These are phyloP conservation scores for Karalla daura DNA, from an alignment of 2,797 vertebrate genomes.

Conservation along the genomic window DNA sequence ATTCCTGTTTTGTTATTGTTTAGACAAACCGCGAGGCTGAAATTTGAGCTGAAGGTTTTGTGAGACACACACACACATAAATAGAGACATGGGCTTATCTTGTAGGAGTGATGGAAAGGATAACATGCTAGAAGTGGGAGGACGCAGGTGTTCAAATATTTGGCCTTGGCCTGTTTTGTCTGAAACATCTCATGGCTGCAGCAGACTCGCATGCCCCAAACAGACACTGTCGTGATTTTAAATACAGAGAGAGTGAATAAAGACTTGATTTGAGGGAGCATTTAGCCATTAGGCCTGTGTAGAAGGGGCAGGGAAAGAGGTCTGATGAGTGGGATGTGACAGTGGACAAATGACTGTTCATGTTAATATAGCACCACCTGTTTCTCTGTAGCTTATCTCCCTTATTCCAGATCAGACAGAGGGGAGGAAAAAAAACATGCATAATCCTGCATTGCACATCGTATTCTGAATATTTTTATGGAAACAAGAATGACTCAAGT, in stretches of 20 bases:
- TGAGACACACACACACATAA: background rate
- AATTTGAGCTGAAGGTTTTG: slow-evolving; percentile 8
- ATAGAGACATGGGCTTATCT: background rate
- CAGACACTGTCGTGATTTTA: too few relatives aligned
- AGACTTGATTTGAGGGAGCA: background rate
- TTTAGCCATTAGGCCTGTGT: slow-evolving; percentile 6
- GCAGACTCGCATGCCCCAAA: background rate
- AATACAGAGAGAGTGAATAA: slow-evolving; percentile 1
- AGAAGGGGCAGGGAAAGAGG: slow-evolving; percentile 1
- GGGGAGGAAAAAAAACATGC: background rate
- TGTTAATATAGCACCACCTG: background rate
- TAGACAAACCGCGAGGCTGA: background rate
- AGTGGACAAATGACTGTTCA: background rate
- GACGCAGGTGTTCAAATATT: slow-evolving; percentile 68
- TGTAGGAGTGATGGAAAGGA: slow-evolving; percentile 26
- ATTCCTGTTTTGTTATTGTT: background rate
- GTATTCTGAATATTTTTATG: slow-evolving; percentile 17
- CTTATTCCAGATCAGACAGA: slow-evolving; percentile 1
- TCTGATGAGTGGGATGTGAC: background rate
- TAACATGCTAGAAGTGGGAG: slow-evolving; percentile 37
- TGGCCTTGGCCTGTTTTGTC: slow-evolving; percentile 34
- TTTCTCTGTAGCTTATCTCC: background rate
- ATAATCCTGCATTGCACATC: background rate
- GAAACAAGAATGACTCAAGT: slow-evolving; percentile 21
- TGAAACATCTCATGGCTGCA: slow-evolving; percentile 33